Conservation (phyloP, 2,888 invertebrate genomes). For the Diloba caeruleocephala region DNA sequence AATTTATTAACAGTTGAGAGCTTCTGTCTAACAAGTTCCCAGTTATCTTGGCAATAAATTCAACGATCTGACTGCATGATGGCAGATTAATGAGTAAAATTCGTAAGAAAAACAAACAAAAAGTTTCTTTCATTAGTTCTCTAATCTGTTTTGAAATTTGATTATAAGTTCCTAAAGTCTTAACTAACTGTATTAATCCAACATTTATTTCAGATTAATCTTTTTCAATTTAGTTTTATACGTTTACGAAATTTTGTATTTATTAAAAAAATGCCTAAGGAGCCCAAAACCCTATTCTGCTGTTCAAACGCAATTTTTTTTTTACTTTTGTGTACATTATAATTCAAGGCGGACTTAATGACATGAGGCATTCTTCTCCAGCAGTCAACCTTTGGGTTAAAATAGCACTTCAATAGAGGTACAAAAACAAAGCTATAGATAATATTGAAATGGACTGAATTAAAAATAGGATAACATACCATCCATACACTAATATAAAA, state of each 20-base stretch:
- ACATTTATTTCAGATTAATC: constrained; percentile 39
- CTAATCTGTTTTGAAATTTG: constrained; percentile 57
- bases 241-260: constrained; percentile 6
- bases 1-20: constrained; percentile 67
- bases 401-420: no score
- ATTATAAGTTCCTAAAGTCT: constrained; percentile 40
- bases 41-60: constrained; percentile 75
- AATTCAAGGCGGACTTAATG: no score
- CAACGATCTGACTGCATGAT: constrained; percentile 63
- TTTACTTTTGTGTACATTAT: no score
- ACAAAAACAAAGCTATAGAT: no score
- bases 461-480: no score
- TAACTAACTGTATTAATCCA: constrained; percentile 32
- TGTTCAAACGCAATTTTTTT: no score
- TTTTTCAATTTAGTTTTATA: constrained; percentile 20
- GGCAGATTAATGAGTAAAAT: constrained; percentile 75
- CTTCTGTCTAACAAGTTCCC: constrained; percentile 66
- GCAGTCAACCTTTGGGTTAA: no score
- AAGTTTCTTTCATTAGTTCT: constrained; percentile 59
- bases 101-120: constrained; percentile 70
- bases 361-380: no score
- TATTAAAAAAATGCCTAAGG: not conserved
- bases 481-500: no score
- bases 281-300: not conserved
- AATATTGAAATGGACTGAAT: no score